Evolutionary conservation across 2,797 vertebrate genomes (phyloP).

Genomic region (Poecilia gillii): DNA sequence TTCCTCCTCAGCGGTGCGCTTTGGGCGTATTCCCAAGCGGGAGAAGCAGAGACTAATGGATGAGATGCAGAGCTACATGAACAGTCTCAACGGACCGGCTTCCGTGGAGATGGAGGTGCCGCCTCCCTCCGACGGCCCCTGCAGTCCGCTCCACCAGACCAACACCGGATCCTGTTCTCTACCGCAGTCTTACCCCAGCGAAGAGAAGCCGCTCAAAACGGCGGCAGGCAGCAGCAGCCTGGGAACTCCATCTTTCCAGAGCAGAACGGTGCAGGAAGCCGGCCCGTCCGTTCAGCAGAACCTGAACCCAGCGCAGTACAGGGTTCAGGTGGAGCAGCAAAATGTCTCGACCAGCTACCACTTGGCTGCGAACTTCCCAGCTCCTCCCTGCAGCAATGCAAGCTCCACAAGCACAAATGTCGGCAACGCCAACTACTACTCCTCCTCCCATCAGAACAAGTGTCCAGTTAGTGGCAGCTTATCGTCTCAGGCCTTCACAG

Average conservation of each 20-base stretch:
- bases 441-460: slow-evolving; percentile 69
- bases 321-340: slow-evolving; percentile 56
- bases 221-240: slow-evolving; percentile 55
- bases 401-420: slow-evolving; percentile 44
- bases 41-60: slow-evolving; percentile 87
- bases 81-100: slow-evolving; percentile 81
- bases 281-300: slow-evolving; percentile 38
- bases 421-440: slow-evolving; percentile 73
- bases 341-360: slow-evolving; percentile 60
- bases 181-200: slow-evolving; percentile 74
- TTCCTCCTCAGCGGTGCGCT: slow-evolving; percentile 81
- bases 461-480: slow-evolving; percentile 61
- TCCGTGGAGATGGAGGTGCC: slow-evolving; percentile 80
- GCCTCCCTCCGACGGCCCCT: slow-evolving; percentile 57
- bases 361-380: slow-evolving; percentile 53
- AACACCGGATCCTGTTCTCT: slow-evolving; percentile 58
- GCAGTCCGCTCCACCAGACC: slow-evolving; percentile 71
- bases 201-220: slow-evolving; percentile 77
- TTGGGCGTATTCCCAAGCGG: slow-evolving; percentile 85
- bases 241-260: slow-evolving; percentile 58
- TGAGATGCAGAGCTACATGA: slow-evolving; percentile 87
- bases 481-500: slow-evolving; percentile 56
- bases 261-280: slow-evolving; percentile 48
- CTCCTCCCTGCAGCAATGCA: slow-evolving; percentile 46
- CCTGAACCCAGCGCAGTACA: slow-evolving; percentile 36